Evolutionary conservation across 92 coral and sea anemone species (phyloP), one percentile per base, ranked within the genome.

Genomic region (Palythoa caribaeorum): DNA sequence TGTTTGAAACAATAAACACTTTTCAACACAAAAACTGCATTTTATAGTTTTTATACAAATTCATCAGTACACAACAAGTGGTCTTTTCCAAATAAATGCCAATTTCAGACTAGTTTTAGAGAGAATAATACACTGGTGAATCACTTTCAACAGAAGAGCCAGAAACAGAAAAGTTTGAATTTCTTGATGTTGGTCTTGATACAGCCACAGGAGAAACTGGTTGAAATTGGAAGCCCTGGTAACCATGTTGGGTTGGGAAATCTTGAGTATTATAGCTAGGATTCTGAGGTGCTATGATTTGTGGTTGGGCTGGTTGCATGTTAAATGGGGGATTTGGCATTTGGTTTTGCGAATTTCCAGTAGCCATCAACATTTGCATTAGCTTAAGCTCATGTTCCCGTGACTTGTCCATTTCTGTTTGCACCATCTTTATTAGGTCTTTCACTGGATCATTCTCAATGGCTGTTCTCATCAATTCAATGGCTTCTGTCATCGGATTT

Each of bases 301-400:
- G 55, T 73, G 78, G 63, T 76, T 76, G 80, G 63, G 80, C 50
- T 35, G 50, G 39, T 48, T 76, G 44, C 63, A 50, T 76, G 80
- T 76, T 76, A 53, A 76, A 76, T 76, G 80, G 16, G 80, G 79
- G 79, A 76, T 76, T 48, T 76, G 79, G 80, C 80, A 76, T 76
- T 53, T 9, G 50, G 50, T 76, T 52, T 75, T 76, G 40, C 40
- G 80, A 51, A 76, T 76, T 76, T 76, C 50, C 63, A 76, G 80
- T 76, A 76, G 38, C 80, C 63, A 76, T 75, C 79, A 75, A 16
- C 35, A 76, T 51, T 76, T 76, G 65, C 63, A 76, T 76, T 59
- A 76, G 63, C 80, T 76, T 76, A 51, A 76, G 80, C 80, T 76
- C 80, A 76, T 51, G 80, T 76, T 76, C 19, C 63, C 63, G 65